Evolutionary conservation across 2,113 vertebrate species (phyloP).

Genomic region (Melanotaenia duboulayi): DNA sequence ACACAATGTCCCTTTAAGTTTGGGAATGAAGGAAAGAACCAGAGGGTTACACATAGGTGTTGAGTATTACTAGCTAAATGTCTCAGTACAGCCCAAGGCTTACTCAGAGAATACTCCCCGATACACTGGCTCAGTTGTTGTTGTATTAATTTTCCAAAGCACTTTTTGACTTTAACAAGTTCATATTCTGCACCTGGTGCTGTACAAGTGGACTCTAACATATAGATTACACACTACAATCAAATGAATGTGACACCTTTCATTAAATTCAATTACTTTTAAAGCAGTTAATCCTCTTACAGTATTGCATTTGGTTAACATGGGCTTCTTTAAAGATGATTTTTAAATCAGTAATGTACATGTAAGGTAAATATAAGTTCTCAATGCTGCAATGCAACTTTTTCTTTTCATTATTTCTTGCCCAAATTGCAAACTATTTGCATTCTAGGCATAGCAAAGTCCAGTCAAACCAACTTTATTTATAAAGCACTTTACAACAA

Average conservation of each 20-base stretch:
- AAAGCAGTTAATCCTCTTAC: constrained; percentile 16
- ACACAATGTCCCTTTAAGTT: too few species aligned
- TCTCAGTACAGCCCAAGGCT: constrained; percentile 35
- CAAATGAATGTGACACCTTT: constrained; percentile 33
- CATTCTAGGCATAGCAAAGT: constrained; percentile 12
- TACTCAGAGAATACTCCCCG: neutral
- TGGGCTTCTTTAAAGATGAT: neutral
- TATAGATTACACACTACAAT: constrained; percentile 6
- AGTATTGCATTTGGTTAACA: neutral
- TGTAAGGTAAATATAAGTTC: neutral
- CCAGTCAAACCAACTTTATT: too few species aligned
- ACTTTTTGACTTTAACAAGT: constrained; percentile 32
- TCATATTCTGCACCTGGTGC: constrained; percentile 24
- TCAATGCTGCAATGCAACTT: neutral
- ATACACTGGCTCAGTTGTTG: constrained; percentile 21
- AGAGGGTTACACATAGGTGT: constrained; percentile 8
- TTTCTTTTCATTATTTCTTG: constrained; percentile 2
- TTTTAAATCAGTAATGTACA: neutral
- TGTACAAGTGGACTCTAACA: constrained; percentile 6
- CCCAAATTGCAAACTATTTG: constrained; percentile 30
- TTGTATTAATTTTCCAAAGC: constrained; percentile 49
- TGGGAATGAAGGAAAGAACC: constrained; percentile 18
- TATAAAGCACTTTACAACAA: too few species aligned
- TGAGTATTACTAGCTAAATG: constrained; percentile 10
- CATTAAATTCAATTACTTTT: constrained; percentile 14